phyloP scores from a whole-genome alignment of 2,113 vertebrate genomes.

The Turdus rufiventris region DNA sequence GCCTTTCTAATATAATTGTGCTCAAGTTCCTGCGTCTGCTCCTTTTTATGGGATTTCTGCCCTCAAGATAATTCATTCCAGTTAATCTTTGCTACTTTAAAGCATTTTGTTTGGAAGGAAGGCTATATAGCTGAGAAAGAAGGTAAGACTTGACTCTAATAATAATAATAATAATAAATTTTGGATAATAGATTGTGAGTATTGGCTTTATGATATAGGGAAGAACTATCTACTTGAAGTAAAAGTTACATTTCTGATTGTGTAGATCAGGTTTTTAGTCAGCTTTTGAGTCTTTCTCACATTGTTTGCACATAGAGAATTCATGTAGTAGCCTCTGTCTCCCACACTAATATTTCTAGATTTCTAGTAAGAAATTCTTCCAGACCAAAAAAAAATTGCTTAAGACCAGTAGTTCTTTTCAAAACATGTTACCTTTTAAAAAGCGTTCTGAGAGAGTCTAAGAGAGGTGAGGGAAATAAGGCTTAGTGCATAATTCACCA shows the following conservation, averaged over 20 bases:
- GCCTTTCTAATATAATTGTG: not conserved
- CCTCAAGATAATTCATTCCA: not conserved
- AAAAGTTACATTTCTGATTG: not conserved
- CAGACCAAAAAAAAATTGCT: not conserved
- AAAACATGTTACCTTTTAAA: not conserved
- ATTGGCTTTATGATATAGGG: not conserved
- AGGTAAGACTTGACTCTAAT: not conserved
- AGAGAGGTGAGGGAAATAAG: not conserved
- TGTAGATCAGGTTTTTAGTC: not conserved
- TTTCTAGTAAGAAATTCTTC: not conserved
- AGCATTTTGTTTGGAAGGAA: not conserved
- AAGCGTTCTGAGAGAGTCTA: not conserved
- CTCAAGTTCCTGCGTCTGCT: not conserved
- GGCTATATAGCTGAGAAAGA: not conserved
- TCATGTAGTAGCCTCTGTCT: not conserved
- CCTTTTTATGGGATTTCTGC: not conserved
- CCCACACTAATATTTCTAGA: not conserved
- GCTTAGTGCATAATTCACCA: not conserved
- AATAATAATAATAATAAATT: not conserved
- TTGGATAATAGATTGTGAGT: not conserved
- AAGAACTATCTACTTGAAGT: not conserved
- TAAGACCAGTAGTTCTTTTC: not conserved
- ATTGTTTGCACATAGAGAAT: not conserved
- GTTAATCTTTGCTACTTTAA: not conserved
- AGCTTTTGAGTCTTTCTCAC: not conserved